phyloP scores from a whole-genome alignment of 2,888 invertebrate species.

The Minunthozetes semirufus region DNA sequence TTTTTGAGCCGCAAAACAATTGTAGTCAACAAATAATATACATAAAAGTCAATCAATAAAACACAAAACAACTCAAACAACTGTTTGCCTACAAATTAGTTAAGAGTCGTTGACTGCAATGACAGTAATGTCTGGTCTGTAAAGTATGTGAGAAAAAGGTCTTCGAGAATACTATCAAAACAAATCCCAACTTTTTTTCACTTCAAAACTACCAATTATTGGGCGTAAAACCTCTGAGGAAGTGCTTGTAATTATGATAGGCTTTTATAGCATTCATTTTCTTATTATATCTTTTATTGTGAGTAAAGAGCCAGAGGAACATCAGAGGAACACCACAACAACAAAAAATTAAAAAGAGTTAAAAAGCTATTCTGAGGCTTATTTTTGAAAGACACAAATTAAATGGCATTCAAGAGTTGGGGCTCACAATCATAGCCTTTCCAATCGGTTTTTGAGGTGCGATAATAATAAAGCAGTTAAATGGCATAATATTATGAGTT shows the following conservation, averaged over 20 bases:
- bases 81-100: constrained; percentile 19
- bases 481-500: neutral
- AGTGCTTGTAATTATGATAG: constrained; percentile 5
- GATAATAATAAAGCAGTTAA: constrained; percentile 16
- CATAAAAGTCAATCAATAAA: neutral
- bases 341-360: neutral
- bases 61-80: neutral
- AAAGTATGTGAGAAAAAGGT: neutral
- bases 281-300: neutral
- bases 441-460: neutral
- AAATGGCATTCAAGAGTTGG: neutral
- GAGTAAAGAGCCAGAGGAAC: neutral
- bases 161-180: neutral
- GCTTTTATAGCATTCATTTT: neutral
- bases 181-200: neutral
- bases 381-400: neutral
- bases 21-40: constrained; percentile 5
- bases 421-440: neutral
- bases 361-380: too few relatives aligned
- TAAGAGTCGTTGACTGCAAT: constrained; percentile 4
- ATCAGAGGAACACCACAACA: too few relatives aligned
- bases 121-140: neutral
- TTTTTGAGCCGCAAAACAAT: neutral
- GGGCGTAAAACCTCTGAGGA: constrained; percentile 16
- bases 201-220: constrained; percentile 16